Percentiles rank a stretch among this genome's conserved stretches.
phyloP scores from a whole-genome alignment of 1,140 invertebrate genomes.

The Nilaparvata lugens region DNA sequence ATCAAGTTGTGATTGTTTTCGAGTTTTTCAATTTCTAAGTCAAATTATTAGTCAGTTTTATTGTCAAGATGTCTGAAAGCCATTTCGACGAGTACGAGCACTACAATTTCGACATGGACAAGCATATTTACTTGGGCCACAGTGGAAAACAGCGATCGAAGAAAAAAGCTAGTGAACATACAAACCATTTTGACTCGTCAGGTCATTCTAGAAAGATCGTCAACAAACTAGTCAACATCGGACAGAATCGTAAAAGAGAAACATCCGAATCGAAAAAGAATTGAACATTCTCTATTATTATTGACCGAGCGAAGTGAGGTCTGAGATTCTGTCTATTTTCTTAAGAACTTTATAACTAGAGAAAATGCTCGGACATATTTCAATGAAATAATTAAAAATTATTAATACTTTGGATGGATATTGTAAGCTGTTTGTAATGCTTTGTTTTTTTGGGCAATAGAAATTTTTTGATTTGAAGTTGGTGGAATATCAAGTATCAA shows the following conservation, averaged over 20 bases:
- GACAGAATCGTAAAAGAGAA: conserved; percentile 54
- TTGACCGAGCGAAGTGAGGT: no score
- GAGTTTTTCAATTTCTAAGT: background rate
- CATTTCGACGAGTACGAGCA: conserved; percentile 87
- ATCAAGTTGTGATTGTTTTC: background rate
- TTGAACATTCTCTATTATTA: no score
- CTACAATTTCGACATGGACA: conserved; percentile 84
- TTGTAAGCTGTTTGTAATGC: no score
- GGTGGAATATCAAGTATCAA: no score
- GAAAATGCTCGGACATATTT: no score
- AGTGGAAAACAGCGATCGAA: conserved; percentile 79
- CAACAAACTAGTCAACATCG: conserved; percentile 76
- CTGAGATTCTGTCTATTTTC: no score
- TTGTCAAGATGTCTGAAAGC: conserved; percentile 56
- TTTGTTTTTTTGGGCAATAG: no score
- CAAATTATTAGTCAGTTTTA: background rate
- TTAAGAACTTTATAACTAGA: no score
- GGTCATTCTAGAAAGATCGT: conserved; percentile 84
- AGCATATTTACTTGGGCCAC: conserved; percentile 72
- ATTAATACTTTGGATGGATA: no score
- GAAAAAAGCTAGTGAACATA: conserved; percentile 72
- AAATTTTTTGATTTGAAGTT: no score
- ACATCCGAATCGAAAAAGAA: conserved; percentile 28
- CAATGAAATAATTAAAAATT: no score
- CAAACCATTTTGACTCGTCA: conserved; percentile 79